Percentiles rank a stretch among this genome's conserved stretches.
These are phyloP conservation scores for Flexamia atlantica DNA, from an alignment of 2,888 invertebrate genomes.

Conservation along the genomic window DNA sequence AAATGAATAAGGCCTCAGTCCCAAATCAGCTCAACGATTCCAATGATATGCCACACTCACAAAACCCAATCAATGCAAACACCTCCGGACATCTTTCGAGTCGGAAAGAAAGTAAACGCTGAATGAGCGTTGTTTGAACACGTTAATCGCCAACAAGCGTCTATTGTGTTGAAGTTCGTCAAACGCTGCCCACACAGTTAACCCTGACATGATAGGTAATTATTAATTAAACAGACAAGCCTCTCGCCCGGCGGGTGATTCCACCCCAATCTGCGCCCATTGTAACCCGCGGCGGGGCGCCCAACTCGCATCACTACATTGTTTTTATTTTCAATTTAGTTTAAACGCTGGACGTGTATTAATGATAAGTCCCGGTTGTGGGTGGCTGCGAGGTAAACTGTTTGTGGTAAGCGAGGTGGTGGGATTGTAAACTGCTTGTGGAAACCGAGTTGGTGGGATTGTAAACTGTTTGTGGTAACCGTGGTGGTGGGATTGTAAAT, in stretches of 20 bases:
- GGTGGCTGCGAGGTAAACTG: constrained; percentile 30
- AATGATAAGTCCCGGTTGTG: constrained; percentile 56
- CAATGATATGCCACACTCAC: too few relatives aligned
- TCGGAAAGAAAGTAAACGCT: not conserved
- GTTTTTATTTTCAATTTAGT: constrained; percentile 63
- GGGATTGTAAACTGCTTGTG: too few relatives aligned
- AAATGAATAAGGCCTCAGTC: too few relatives aligned
- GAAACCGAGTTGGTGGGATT: too few relatives aligned
- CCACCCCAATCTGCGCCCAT: constrained; percentile 60
- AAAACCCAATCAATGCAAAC: too few relatives aligned
- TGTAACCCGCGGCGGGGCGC: constrained; percentile 35
- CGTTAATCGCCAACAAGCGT: constrained; percentile 10
- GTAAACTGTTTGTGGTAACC: too few relatives aligned
- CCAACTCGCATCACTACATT: constrained; percentile 55
- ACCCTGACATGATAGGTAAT: constrained; percentile 56
- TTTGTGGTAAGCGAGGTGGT: too few relatives aligned
- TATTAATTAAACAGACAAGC: constrained; percentile 60
- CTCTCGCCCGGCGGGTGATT: constrained; percentile 60
- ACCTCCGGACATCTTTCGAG: not conserved
- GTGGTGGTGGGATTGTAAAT: too few relatives aligned
- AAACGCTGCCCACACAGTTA: constrained; percentile 46
- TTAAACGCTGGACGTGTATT: constrained; percentile 62
- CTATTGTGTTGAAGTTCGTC: constrained; percentile 15
- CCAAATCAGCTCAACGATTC: too few relatives aligned
- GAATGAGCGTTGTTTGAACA: not conserved